Conservation (phyloP, 2,797 vertebrate genomes). For the Hafferia zeledoni region DNA sequence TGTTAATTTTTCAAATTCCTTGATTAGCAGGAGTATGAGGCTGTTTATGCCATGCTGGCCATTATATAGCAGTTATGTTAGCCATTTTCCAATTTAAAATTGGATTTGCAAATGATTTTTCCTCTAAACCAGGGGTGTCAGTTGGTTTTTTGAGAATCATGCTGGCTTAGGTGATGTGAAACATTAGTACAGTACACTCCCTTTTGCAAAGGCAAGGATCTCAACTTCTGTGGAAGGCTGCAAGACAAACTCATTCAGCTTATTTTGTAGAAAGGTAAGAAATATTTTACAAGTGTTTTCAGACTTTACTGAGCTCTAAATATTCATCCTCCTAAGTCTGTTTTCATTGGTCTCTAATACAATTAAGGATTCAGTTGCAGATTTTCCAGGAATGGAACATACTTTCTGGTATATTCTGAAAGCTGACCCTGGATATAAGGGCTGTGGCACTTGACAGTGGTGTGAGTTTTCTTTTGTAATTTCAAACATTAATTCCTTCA, state of each 20-base stretch:
- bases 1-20: constrained; percentile 2
- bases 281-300: background rate
- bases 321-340: background rate
- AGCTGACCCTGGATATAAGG: background rate
- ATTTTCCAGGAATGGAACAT: background rate
- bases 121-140: background rate
- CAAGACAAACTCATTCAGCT: background rate
- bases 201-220: background rate
- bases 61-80: background rate
- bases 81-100: background rate
- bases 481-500: background rate
- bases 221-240: background rate
- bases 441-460: background rate
- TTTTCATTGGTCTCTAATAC: background rate
- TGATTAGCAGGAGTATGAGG: background rate
- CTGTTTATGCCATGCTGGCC: background rate
- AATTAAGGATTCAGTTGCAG: background rate
- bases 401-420: background rate
- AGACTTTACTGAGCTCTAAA: background rate
- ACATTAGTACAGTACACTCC: background rate
- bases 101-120: background rate
- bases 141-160: background rate
- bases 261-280: background rate
- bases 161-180: background rate
- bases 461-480: background rate